Base-by-base conservation (phyloP, 2,888 invertebrate species). In the Seira musarum region DNA sequence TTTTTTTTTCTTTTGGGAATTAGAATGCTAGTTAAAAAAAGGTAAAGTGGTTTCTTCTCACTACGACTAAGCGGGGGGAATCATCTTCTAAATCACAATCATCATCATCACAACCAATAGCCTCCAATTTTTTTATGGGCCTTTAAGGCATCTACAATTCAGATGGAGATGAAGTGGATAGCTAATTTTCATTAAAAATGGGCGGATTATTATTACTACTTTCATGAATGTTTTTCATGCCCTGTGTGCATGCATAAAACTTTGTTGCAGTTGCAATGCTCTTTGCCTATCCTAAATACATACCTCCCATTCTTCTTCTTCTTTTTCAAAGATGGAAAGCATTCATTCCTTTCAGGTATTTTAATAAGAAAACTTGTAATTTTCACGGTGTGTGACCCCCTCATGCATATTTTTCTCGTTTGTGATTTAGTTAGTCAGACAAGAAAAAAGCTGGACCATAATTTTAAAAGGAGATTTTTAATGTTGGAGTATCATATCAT, bases 181-280 rank as follows among this genome's bases (percentile, higher is more conserved):
- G 77, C 77, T 77, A 77, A 77, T 77, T 77, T 77, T 77, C 77
- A 77, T 77, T 77, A 77, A 77, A 77, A 77, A 77, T 77, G 77
- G 77, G 77, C 77, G 77, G 30, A 53, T 68, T 65, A 74, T 72
- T 75, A 70, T 70, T 57, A 57, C n/a, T n/a, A n/a, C 65, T 46
- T 53, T 72, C 63, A 63, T 70, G 60, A 61, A 25, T 63, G 35
- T n/a, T n/a, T n/a, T n/a, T n/a, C n/a, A n/a, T n/a, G n/a, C n/a
- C n/a, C n/a, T n/a, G n/a, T n/a, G n/a, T n/a, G n/a, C n/a, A n/a
- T n/a, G n/a, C n/a, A n/a, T n/a, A n/a, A n/a, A n/a, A n/a, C n/a
- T n/a, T n/a, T n/a, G n/a, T n/a, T n/a, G n/a, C n/a, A n/a, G n/a
- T n/a, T n/a, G n/a, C n/a, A n/a, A 49, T 49, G 5, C 46, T 19